phyloP scores from a whole-genome alignment of 2,113 vertebrate genomes.

The Eretmochelys imbricata region DNA sequence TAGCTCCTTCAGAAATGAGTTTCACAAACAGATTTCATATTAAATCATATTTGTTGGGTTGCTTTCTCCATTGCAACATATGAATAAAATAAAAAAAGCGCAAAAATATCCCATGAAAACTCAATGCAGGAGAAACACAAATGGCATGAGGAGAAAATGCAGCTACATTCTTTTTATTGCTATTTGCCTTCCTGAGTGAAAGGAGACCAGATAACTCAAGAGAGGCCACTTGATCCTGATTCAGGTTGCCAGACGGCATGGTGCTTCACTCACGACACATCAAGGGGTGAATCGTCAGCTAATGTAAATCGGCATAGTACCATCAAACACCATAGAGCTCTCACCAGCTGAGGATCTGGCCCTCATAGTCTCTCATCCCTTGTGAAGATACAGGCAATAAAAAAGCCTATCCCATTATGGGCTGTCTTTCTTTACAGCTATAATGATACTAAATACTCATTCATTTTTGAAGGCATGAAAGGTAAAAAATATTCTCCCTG shows the following conservation, averaged over 20 bases:
- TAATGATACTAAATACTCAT: background rate
- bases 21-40: accelerated
- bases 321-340: background rate
- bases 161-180: background rate
- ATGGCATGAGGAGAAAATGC: background rate
- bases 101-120: background rate
- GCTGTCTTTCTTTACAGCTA: background rate
- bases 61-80: background rate
- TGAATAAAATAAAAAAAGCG: background rate
- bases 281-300: background rate
- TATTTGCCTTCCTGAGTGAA: background rate
- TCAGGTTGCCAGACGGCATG: background rate
- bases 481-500: background rate
- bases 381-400: background rate
- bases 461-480: background rate
- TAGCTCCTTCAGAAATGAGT: background rate
- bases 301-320: background rate
- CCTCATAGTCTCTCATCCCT: background rate
- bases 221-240: background rate
- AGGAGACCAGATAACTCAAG: background rate
- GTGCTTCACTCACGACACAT: background rate
- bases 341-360: background rate
- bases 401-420: background rate
- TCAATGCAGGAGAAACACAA: background rate
- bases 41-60: background rate